phyloP scores from a whole-genome alignment of 1,140 invertebrate species.

The Neotoxoptera formosana region DNA sequence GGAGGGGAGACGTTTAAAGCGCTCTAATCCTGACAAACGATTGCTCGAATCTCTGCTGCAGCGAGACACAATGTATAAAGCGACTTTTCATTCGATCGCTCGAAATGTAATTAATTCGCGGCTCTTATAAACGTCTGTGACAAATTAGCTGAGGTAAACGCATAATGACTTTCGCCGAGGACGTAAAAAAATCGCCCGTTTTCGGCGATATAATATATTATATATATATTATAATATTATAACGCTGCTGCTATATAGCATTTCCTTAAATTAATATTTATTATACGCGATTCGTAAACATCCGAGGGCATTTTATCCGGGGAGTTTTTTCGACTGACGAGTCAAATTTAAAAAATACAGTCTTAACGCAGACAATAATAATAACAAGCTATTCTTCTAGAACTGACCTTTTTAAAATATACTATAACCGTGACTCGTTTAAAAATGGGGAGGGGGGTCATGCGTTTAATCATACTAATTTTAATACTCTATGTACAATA shows the following conservation, averaged over 20 bases:
- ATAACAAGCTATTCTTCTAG: neutral
- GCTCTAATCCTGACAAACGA: constrained; percentile 51
- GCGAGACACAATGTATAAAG: constrained; percentile 6
- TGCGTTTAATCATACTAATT: neutral
- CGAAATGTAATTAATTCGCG: constrained; percentile 52
- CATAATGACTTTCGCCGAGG: neutral
- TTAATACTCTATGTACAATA: neutral
- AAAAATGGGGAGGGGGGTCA: neutral
- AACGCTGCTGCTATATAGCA: neutral
- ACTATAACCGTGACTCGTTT: neutral
- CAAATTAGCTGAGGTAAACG: constrained; percentile 29
- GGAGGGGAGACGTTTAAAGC: constrained; percentile 28
- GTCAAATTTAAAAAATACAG: neutral
- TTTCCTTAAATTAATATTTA: neutral
- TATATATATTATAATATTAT: neutral
- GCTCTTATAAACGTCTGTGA: constrained; percentile 28
- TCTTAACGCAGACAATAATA: neutral
- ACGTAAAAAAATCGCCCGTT: neutral
- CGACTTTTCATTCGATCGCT: constrained; percentile 45
- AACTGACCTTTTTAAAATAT: neutral
- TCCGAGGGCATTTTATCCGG: neutral
- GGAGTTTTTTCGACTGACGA: neutral
- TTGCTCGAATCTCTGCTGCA: constrained; percentile 1
- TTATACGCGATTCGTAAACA: neutral
- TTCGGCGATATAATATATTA: neutral